These are phyloP conservation scores for Brienomyrus longianalis DNA, from an alignment of 2,113 vertebrate genomes.

Conservation along the genomic window DNA sequence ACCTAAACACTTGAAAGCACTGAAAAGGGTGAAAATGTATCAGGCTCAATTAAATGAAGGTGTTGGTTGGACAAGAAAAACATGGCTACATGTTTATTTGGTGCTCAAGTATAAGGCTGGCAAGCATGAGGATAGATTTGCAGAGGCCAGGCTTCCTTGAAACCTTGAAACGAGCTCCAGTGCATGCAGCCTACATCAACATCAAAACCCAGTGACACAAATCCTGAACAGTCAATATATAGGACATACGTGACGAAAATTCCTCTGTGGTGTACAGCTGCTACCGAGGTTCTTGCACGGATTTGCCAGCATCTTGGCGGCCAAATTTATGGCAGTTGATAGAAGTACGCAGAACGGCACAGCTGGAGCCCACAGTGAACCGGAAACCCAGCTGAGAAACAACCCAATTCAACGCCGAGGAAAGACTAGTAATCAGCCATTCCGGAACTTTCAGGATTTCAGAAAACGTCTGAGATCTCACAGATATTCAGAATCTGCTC, in stretches of 20 bases:
- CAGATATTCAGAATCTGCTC: not conserved
- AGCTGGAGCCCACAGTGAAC: not conserved
- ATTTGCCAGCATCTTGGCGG: not conserved
- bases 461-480: not conserved
- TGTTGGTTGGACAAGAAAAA: not conserved
- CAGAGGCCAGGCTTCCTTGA: not conserved
- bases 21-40: not conserved
- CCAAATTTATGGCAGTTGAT: not conserved
- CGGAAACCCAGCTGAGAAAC: not conserved
- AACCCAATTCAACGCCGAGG: not conserved
- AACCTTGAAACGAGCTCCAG: no score
- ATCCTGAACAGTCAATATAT: not conserved
- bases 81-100: not conserved
- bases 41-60: not conserved
- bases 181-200: not conserved
- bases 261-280: not conserved
- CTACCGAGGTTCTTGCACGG: not conserved
- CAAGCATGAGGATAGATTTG: not conserved
- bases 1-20: not conserved
- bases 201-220: not conserved
- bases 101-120: not conserved
- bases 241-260: not conserved
- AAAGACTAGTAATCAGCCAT: not conserved
- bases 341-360: not conserved
- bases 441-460: not conserved